Percentiles rank a stretch among this genome's conserved stretches.
phyloP scores from a whole-genome alignment of 2,888 invertebrate species.

The Trichopoda pennipes region DNA sequence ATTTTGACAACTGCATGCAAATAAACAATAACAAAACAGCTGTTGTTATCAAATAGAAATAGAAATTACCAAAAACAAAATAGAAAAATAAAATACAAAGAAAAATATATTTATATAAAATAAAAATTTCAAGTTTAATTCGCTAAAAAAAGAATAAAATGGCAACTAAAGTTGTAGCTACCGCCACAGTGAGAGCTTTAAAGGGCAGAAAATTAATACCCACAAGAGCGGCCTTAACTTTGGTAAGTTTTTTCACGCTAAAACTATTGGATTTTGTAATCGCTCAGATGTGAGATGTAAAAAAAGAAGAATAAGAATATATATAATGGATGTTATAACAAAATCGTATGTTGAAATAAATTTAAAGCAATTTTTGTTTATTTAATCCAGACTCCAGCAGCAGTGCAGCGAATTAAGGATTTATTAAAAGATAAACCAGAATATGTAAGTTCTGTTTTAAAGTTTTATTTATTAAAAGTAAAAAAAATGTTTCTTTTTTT shows the following conservation, averaged over 20 bases:
- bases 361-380: conserved; percentile 44
- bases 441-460: conserved; percentile 75
- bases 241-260: conserved; percentile 81
- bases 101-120: not conserved
- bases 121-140: conserved; percentile 40
- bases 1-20: not conserved
- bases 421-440: conserved; percentile 89
- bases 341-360: conserved; percentile 40
- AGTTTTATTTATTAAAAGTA: not conserved
- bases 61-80: conserved; percentile 57
- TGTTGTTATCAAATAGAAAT: conserved; percentile 56
- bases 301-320: not conserved
- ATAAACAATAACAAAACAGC: conserved; percentile 49
- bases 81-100: conserved; percentile 7
- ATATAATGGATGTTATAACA: conserved; percentile 60
- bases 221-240: conserved; percentile 90
- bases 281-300: not conserved
- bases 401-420: conserved; percentile 91
- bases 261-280: not conserved
- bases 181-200: conserved; percentile 94
- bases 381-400: conserved; percentile 87
- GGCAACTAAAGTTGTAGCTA: conserved; percentile 90
- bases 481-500: not conserved
- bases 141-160: conserved; percentile 80
- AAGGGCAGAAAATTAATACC: conserved; percentile 89